A percentile compares a stretch with the other conserved stretches of the same genome.
Conservation (phyloP, 2,113 vertebrate genomes). For the Columbina picui region DNA sequence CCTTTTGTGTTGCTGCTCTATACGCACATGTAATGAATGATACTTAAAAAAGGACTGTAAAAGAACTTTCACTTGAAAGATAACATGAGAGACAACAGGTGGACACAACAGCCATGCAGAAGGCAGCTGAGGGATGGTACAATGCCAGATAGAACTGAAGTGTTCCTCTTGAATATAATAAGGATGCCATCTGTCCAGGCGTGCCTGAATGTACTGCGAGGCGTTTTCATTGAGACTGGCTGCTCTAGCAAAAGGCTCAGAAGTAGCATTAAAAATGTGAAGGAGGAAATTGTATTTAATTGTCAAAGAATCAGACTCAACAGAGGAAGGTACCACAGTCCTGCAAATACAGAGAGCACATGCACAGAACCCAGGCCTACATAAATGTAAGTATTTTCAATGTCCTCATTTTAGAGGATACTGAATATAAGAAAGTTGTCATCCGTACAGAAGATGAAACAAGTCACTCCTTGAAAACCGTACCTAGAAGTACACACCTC, state of each 20-base stretch:
- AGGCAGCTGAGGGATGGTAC: neutral
- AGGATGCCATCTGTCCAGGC: conserved; percentile 35
- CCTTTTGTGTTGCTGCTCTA: neutral
- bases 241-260: neutral
- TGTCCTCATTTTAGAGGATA: neutral
- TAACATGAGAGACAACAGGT: neutral
- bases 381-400: neutral
- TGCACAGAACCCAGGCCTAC: neutral
- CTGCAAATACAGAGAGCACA: neutral
- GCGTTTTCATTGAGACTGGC: neutral
- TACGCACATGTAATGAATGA: neutral
- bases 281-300: neutral
- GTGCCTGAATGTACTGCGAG: neutral
- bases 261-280: neutral
- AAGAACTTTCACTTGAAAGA: neutral
- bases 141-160: neutral
- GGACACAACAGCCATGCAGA: neutral
- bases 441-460: neutral
- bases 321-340: neutral
- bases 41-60: neutral
- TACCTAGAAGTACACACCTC: neutral
- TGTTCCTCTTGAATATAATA: neutral
- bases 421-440: neutral
- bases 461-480: neutral
- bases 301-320: neutral